Evolutionary conservation across 2,888 invertebrate species (phyloP).

Genomic region (Chesias legatella): DNA sequence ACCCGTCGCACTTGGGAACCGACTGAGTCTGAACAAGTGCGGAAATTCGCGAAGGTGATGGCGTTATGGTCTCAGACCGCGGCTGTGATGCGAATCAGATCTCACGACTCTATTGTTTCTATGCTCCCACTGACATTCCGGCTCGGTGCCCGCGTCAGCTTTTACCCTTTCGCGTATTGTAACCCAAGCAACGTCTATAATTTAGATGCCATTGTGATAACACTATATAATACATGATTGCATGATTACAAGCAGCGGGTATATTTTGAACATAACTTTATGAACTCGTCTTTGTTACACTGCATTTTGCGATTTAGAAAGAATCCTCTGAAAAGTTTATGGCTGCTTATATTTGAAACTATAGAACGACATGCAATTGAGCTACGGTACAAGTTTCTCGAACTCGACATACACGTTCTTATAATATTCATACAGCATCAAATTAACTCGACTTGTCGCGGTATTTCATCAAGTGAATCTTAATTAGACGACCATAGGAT

Average conservation of each 20-base stretch:
- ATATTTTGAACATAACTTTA: constrained; percentile 36
- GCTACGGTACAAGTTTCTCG: constrained; percentile 8
- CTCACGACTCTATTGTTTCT: constrained; percentile 73
- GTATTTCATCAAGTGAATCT: neutral
- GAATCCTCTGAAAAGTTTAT: constrained; percentile 19
- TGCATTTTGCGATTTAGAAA: constrained; percentile 20
- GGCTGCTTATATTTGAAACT: constrained; percentile 20
- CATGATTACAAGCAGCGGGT: constrained; percentile 40
- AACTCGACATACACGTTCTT: constrained; percentile 2
- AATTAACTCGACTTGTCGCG: neutral
- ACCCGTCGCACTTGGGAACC: constrained; percentile 21
- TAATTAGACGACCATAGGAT: neutral
- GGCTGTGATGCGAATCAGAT: constrained; percentile 55
- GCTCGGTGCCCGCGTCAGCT: constrained; percentile 55
- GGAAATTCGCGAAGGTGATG: constrained; percentile 39
- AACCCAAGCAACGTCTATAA: constrained; percentile 34
- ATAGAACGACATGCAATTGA: constrained; percentile 23
- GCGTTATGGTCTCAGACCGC: constrained; percentile 44
- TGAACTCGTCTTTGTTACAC: constrained; percentile 22
- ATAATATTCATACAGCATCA: neutral
- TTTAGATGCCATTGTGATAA: constrained; percentile 57
- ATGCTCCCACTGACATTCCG: constrained; percentile 62
- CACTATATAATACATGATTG: constrained; percentile 46
- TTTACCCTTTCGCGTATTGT: constrained; percentile 64
- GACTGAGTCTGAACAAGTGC: constrained; percentile 29